Evolutionary conservation across 2,888 invertebrate genomes (phyloP).

Genomic region (Drosophila demipolita): DNA sequence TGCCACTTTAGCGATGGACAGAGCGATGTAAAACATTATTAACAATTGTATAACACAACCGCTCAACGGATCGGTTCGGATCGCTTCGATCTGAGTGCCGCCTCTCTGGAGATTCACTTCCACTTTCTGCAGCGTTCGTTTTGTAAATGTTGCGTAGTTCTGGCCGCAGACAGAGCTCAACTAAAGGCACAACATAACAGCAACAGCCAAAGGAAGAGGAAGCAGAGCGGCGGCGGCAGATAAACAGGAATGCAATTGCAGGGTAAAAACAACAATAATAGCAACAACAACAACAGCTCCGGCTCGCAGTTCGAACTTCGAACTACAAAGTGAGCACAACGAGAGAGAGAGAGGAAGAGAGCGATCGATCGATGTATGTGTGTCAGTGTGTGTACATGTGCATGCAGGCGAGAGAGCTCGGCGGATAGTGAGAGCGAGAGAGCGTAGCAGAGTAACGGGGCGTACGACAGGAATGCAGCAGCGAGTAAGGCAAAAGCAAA

Average conservation of each 20-base stretch:
- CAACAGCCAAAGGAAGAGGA: conserved; percentile 45
- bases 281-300: conserved; percentile 18
- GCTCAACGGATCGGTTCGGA: conserved; percentile 16
- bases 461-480: conserved; percentile 50
- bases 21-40: conserved; percentile 41
- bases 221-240: conserved; percentile 35
- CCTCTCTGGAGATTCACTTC: conserved; percentile 68
- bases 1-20: conserved; percentile 17
- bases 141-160: conserved; percentile 82
- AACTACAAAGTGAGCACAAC: conserved; percentile 14
- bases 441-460: conserved; percentile 55
- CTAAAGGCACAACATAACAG: conserved; percentile 29
- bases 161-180: conserved; percentile 49
- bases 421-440: conserved; percentile 10
- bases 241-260: conserved; percentile 81
- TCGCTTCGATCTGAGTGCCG: conserved; percentile 47
- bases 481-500: conserved; percentile 25
- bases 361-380: conserved; percentile 18
- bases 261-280: conserved; percentile 40
- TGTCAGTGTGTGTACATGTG: conserved; percentile 10
- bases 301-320: conserved; percentile 16
- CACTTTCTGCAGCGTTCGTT: conserved; percentile 83
- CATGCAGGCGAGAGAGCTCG: conserved; percentile 7
- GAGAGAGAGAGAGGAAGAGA: conserved; percentile 11
- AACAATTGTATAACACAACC: conserved; percentile 41